Percentiles rank a stretch among this genome's conserved stretches.
These are phyloP conservation scores for Cataglyphis cursor DNA, from an alignment of 2,888 invertebrate genomes.

Conservation along the genomic window DNA sequence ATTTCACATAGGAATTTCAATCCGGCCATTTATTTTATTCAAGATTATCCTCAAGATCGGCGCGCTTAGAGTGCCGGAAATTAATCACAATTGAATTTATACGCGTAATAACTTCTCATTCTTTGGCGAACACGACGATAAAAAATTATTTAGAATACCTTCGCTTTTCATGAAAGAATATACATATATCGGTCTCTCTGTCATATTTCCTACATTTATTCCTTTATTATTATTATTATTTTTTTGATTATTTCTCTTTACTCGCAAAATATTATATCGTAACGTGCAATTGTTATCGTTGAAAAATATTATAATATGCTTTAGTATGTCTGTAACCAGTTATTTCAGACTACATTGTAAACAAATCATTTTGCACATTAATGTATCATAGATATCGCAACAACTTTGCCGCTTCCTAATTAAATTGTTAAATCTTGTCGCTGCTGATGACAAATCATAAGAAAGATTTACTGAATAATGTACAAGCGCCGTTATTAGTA, in stretches of 20 bases:
- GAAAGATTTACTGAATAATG: not conserved
- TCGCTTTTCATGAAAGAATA: not conserved
- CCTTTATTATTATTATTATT: not conserved
- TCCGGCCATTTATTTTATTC: slow-evolving; percentile 24
- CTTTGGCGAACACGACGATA: slow-evolving; percentile 2
- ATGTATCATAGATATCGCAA: not conserved
- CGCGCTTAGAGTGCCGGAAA: not conserved
- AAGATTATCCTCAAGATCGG: slow-evolving; percentile 21
- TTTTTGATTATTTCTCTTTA: not conserved
- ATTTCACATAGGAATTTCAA: slow-evolving; percentile 24
- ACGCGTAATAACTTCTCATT: not conserved
- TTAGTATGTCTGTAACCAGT: slow-evolving; percentile 8
- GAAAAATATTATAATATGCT: slow-evolving; percentile 17
- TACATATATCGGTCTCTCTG: not conserved
- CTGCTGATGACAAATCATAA: not conserved
- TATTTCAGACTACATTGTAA: slow-evolving; percentile 18
- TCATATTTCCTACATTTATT: slow-evolving; percentile 12
- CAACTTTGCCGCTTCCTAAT: slow-evolving; percentile 45
- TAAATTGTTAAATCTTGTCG: slow-evolving; percentile 34
- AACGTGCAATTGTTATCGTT: not conserved
- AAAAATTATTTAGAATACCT: slow-evolving; percentile 14
- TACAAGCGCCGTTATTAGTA: slow-evolving; percentile 3
- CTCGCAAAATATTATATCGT: not conserved
- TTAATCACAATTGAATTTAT: slow-evolving; percentile 34
- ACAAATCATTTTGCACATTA: slow-evolving; percentile 14